Evolutionary conservation across 2,797 vertebrate genomes (phyloP), one percentile per base, ranked within the genome.

Genomic region (Tamandua tetradactyla): DNA sequence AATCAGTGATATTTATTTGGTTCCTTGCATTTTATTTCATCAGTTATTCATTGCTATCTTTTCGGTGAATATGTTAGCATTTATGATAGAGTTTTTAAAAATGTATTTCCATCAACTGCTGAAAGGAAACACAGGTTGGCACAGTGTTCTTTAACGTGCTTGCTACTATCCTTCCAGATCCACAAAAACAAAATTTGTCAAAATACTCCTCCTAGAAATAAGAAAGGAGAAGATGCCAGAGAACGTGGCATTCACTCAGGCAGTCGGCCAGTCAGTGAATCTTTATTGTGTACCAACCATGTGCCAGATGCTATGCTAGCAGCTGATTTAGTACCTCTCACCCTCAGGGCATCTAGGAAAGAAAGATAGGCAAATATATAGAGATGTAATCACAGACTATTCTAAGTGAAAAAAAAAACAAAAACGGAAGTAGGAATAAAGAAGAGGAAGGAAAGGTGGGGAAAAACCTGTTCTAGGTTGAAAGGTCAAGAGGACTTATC

Each of bases 171-270:
- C 52, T 93, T 80, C 6, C 9, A 82, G 64, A 69, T 66, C 32
- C 40, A 72, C 40, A 78, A 66, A 89, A 89, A 35, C 17, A 71
- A 25, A 55, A 55, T 82, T 89, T 37, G 25, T 61, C 57, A 88
- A 92, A 96, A 91, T 82, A 90, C 44, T 15, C 40, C 18, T 81
- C 79, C 82, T 66, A 82, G 62, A 85, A 91, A 83, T 92, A 84
- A 90, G 66, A 90, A 88, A 78, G 30, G 62, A 57, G 83, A 66
- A 13, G 64, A 9, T 42, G 84, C 74, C 68, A 40, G 87, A 82
- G 57, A 83, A 78, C 8, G 17, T 32, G 40, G 22, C 22, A 32
- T n/a, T 89, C 75, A 37, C 30, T 62, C 47, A 68, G 27, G 71
- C 40, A 7, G 23, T 57, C 57, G 9, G 37, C 72, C 89, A 83